These are phyloP conservation scores for Rutilus rutilus DNA, from an alignment of 2,113 vertebrate species.

Conservation along the genomic window DNA sequence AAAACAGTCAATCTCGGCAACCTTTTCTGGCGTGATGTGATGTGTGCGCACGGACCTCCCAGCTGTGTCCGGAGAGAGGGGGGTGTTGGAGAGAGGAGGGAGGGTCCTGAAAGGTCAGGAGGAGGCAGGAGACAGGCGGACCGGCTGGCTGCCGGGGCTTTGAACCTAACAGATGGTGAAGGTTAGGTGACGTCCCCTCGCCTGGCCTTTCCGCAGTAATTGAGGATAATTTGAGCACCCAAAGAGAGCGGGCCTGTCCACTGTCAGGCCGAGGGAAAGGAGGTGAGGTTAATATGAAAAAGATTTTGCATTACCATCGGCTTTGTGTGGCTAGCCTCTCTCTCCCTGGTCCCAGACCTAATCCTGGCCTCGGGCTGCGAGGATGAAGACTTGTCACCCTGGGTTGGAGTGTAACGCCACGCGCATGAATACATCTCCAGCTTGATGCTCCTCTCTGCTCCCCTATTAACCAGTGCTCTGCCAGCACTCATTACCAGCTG, in stretches of 20 bases:
- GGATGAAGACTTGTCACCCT: conserved; percentile 82
- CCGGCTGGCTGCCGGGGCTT: conserved; percentile 78
- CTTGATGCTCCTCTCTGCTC: conserved; percentile 67
- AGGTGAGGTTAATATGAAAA: conserved; percentile 94
- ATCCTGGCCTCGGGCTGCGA: conserved; percentile 93
- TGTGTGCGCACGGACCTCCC: conserved; percentile 70
- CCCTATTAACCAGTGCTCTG: conserved; percentile 80
- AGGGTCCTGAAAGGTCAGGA: conserved; percentile 80
- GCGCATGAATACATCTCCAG: conserved; percentile 79
- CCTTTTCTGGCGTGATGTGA: conserved; percentile 75
- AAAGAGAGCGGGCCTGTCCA: conserved; percentile 90
- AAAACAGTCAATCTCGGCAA: conserved; percentile 61
- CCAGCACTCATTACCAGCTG: conserved; percentile 79
- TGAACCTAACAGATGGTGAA: conserved; percentile 97
- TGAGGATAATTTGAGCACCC: conserved; percentile 97
- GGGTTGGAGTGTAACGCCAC: conserved; percentile 73
- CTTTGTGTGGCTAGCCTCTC: conserved; percentile 78
- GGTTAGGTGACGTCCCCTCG: conserved; percentile 96
- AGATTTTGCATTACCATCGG: conserved; percentile 87
- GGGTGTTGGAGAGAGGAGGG: conserved; percentile 63
- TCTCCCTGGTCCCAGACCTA: conserved; percentile 80
- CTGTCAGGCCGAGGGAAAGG: conserved; percentile 85
- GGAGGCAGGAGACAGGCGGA: conserved; percentile 83
- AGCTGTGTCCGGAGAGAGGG: conserved; percentile 72
- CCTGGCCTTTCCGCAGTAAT: conserved; percentile 94